phyloP scores from a whole-genome alignment of 2,888 invertebrate genomes.

The Nymphalis c-album region DNA sequence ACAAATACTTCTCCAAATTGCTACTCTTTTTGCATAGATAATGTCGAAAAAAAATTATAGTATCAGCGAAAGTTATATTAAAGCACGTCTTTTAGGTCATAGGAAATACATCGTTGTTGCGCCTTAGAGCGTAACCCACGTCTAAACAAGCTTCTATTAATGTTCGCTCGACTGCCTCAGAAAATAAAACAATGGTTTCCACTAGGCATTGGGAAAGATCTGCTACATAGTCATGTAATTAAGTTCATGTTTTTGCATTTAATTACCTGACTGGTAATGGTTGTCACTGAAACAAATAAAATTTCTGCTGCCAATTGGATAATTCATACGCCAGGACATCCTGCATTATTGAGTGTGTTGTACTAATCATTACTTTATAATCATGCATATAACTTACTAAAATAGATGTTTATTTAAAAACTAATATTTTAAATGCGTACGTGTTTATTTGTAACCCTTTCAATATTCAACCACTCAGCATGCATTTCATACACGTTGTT shows the following conservation, averaged over 20 bases:
- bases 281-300: conserved; percentile 1
- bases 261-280: conserved; percentile 13
- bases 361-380: neutral
- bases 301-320: neutral
- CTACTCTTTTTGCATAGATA: no score
- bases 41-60: neutral
- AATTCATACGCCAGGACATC: neutral
- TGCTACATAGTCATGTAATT: conserved; percentile 18
- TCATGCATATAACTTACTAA: neutral
- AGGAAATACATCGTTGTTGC: conserved; percentile 20
- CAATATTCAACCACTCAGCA: no score
- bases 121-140: conserved; percentile 28
- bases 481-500: no score
- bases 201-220: conserved; percentile 23
- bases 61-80: conserved; percentile 14
- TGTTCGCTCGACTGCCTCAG: conserved; percentile 13
- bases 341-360: neutral
- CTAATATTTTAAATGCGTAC: no score
- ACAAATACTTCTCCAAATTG: no score
- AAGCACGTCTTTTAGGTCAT: conserved; percentile 12
- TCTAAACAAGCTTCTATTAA: conserved; percentile 28
- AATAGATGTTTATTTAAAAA: no score
- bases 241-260: conserved; percentile 24
- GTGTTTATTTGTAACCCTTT: no score
- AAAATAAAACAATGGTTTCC: conserved; percentile 21